Conservation (phyloP, 2,113 vertebrate species). For the Chauna torquata region DNA sequence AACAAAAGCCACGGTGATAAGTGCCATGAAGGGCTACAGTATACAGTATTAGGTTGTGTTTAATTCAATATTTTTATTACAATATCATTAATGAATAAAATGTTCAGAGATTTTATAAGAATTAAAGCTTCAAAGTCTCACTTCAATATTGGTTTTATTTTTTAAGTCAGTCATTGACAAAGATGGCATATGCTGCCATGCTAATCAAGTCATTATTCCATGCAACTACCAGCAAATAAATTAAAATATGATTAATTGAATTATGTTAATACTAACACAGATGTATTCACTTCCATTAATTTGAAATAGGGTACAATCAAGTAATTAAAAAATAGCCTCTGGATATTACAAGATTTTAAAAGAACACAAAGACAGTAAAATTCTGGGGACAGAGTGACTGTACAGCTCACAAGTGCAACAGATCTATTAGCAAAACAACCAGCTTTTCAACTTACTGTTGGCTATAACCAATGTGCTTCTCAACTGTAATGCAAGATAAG, state of each 20-base stretch:
- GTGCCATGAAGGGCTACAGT: not conserved
- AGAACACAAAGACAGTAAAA: not conserved
- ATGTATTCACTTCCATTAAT: not conserved
- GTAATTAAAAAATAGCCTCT: slow-evolving; percentile 2
- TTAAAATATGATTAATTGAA: slow-evolving; percentile 25
- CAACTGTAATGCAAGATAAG: slow-evolving; percentile 64
- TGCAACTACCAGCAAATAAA: slow-evolving; percentile 36
- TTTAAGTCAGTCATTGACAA: not conserved
- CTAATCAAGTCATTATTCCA: slow-evolving; percentile 24
- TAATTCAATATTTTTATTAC: not conserved
- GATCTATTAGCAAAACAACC: slow-evolving; percentile 49
- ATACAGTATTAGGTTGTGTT: not conserved
- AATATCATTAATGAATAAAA: not conserved
- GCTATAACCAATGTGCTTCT: slow-evolving; percentile 52
- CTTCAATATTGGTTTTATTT: slow-evolving; percentile 4
- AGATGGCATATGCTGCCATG: not conserved
- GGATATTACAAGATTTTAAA: not conserved
- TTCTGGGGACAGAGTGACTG: not conserved
- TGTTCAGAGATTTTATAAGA: not conserved
- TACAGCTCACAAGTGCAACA: not conserved
- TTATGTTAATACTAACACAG: slow-evolving; percentile 8
- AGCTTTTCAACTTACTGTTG: slow-evolving; percentile 53
- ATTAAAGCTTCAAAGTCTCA: not conserved
- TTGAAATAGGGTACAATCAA: not conserved
- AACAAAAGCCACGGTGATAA: not conserved